Conservation (phyloP, 2,888 invertebrate genomes). For the Leucozona laternaria region DNA sequence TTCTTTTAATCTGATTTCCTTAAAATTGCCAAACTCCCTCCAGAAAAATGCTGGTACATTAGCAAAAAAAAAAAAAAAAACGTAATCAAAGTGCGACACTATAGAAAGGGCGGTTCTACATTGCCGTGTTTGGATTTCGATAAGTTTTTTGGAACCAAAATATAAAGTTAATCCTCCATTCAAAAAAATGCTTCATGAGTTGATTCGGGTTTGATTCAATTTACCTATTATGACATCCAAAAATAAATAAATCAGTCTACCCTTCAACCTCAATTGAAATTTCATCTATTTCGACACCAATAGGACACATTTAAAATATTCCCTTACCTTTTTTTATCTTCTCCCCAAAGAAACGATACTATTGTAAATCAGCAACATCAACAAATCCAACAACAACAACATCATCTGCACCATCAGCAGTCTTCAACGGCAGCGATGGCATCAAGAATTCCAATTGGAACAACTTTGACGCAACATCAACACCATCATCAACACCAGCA, state of each 20-base stretch:
- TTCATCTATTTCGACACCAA: slow-evolving; percentile 24
- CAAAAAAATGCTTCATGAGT: too few relatives aligned
- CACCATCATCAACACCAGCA: slow-evolving; percentile 52
- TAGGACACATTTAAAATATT: slow-evolving; percentile 74
- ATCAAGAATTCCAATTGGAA: slow-evolving; percentile 69
- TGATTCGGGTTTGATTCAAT: too few relatives aligned
- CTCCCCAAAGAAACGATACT: slow-evolving; percentile 67
- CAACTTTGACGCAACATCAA: slow-evolving; percentile 47
- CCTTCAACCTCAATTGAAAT: slow-evolving; percentile 43
- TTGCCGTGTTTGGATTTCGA: too few relatives aligned
- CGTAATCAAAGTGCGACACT: too few relatives aligned
- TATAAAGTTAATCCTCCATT: too few relatives aligned
- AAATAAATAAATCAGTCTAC: background rate
- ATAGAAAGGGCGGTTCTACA: too few relatives aligned
- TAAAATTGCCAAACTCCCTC: too few relatives aligned
- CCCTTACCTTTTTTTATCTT: slow-evolving; percentile 44
- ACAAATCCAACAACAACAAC: slow-evolving; percentile 19
- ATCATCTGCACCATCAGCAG: slow-evolving; percentile 56
- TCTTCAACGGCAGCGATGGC: slow-evolving; percentile 54
- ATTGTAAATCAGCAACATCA: slow-evolving; percentile 55
- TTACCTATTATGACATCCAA: too few relatives aligned
- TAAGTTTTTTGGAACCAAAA: too few relatives aligned
- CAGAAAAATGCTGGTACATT: too few relatives aligned
- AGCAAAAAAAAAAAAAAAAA: too few relatives aligned
- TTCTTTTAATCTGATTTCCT: too few relatives aligned